Evolutionary conservation across 1,140 invertebrate species (phyloP).

Genomic region (Pogonognathellus flavescens): DNA sequence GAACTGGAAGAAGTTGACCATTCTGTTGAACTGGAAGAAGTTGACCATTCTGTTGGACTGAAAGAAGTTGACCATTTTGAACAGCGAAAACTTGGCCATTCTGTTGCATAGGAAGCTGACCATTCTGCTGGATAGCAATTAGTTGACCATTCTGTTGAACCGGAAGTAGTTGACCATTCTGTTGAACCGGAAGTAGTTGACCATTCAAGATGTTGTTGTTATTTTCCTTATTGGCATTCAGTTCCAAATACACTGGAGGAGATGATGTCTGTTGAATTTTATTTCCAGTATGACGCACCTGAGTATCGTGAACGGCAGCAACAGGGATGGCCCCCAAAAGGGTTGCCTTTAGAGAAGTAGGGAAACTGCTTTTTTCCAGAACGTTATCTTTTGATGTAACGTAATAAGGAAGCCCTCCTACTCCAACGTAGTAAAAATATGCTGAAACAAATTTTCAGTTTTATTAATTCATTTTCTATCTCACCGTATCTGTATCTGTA

Average conservation of each 20-base stretch:
- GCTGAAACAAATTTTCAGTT: too few species aligned
- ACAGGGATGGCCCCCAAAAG: slow-evolving; percentile 67
- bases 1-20: too few species aligned
- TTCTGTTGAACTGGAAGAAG: too few species aligned
- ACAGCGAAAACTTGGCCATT: too few species aligned
- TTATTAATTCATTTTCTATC: too few species aligned
- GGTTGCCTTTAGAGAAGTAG: slow-evolving; percentile 59
- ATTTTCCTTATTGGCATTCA: not conserved
- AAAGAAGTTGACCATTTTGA: too few species aligned
- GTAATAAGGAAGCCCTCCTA: slow-evolving; percentile 59
- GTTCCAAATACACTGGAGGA: slow-evolving; percentile 56
- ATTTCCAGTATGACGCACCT: slow-evolving; percentile 52
- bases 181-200: not conserved
- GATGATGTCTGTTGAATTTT: not conserved
- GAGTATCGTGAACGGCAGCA: slow-evolving; percentile 63
- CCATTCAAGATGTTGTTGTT: not conserved
- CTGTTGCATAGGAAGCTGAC: too few species aligned
- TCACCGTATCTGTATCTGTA: too few species aligned
- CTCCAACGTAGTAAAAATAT: slow-evolving; percentile 63
- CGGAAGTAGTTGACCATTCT: not conserved
- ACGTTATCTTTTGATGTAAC: slow-evolving; percentile 25
- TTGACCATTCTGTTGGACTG: too few species aligned
- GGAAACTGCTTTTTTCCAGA: slow-evolving; percentile 30
- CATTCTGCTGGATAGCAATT: too few species aligned
- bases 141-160: too few species aligned